Conservation (phyloP, 1,140 invertebrate species). For the Cyclargus thomasi region DNA sequence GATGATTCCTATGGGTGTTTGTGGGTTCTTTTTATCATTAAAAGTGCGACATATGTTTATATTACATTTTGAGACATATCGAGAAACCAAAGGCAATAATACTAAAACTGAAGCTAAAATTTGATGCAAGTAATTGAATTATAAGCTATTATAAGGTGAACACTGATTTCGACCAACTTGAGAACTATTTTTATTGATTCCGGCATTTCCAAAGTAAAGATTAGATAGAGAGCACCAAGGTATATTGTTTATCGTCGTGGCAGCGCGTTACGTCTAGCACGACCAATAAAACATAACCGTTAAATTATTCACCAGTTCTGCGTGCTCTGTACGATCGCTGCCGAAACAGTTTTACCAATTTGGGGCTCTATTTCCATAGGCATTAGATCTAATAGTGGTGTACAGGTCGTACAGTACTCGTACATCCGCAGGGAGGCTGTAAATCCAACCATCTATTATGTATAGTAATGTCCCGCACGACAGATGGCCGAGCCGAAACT, state of each 20-base stretch:
- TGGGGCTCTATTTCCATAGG: neutral
- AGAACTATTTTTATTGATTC: too few species aligned
- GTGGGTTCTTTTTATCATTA: too few species aligned
- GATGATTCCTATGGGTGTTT: too few species aligned
- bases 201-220: too few species aligned
- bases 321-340: neutral
- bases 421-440: conserved; percentile 10
- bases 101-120: too few species aligned
- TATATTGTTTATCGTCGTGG: neutral
- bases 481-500: conserved; percentile 5
- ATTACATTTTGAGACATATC: too few species aligned
- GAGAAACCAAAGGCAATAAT: too few species aligned
- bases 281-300: neutral
- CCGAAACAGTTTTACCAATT: neutral
- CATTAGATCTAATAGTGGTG: neutral
- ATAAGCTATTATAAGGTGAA: too few species aligned
- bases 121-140: too few species aligned
- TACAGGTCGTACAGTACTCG: neutral
- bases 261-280: neutral
- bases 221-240: neutral
- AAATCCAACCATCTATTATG: conserved; percentile 13
- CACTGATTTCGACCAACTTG: too few species aligned
- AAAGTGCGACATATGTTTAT: too few species aligned
- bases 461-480: conserved; percentile 13
- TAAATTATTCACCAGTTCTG: neutral